Evolutionary conservation across 2,888 invertebrate genomes (phyloP).

Genomic region (Leptinotarsa tumamoca): DNA sequence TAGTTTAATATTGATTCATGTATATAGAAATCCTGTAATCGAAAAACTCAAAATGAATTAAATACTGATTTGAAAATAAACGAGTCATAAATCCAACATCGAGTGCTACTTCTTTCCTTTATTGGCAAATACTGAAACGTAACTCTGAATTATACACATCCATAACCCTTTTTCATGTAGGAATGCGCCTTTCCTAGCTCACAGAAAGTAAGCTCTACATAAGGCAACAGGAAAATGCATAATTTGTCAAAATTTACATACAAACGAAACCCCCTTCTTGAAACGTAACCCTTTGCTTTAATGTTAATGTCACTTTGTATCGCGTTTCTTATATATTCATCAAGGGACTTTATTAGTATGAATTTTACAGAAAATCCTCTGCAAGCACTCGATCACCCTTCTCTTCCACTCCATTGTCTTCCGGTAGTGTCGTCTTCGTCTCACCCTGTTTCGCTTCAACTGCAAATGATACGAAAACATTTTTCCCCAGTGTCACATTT

Average conservation of each 20-base stretch:
- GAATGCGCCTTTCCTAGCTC: constrained; percentile 15
- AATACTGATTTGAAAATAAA: too few species aligned
- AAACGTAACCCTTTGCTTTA: constrained; percentile 63
- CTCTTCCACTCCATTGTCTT: constrained; percentile 36
- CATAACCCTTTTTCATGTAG: background rate
- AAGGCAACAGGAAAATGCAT: constrained; percentile 42
- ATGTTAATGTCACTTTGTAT: constrained; percentile 66
- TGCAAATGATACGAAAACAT: constrained; percentile 55
- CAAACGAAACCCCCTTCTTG: constrained; percentile 62
- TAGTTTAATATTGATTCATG: too few species aligned
- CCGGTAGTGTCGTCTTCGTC: constrained; percentile 36
- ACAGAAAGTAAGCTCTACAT: constrained; percentile 36
- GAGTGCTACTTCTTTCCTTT: background rate
- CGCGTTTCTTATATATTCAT: constrained; percentile 66
- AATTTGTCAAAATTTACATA: constrained; percentile 57
- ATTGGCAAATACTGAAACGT: background rate
- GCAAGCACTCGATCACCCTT: constrained; percentile 35
- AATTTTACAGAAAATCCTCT: constrained; percentile 49
- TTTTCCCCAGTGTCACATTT: constrained; percentile 64
- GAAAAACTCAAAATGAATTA: too few species aligned
- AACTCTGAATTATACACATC: background rate
- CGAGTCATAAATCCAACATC: too few species aligned
- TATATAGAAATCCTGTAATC: too few species aligned
- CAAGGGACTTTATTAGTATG: constrained; percentile 65
- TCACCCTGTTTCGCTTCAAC: constrained; percentile 34